Evolutionary conservation across 2,888 invertebrate genomes (phyloP), one percentile per base, ranked within the genome.

Genomic region (Theodoxus fluviatilis): DNA sequence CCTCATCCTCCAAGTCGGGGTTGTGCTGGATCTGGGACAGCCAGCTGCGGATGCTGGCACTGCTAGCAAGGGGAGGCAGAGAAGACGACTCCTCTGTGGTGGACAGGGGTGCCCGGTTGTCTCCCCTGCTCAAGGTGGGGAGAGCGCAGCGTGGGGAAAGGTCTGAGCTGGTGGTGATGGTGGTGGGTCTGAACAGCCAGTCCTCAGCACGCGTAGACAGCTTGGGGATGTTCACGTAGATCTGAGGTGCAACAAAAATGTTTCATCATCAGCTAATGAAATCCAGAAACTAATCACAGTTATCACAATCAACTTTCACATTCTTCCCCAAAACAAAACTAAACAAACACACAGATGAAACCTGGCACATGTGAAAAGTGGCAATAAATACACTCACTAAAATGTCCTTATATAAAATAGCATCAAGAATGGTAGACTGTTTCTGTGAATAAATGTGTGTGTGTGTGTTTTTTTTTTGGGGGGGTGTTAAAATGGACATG

Each of bases 41-140:
- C 85, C 85, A 85, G 63, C 80, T 81, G 70, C 82, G 80, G 69
- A 84, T 80, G 68, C 83, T 83, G 69, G 80, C 76, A 70, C 72
- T 68, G 35, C 68, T 67, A n/a, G 69, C 69, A 57, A 73, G 73
- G 49, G 75, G 37, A 69, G 55, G 43, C 31, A 69, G 71, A 67
- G 40, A 38, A 25, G 67, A 43, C 3, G 9, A 57, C 18, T 37
- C 47, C 37, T 35, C 35, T 12, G 9, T 35, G 1, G 61, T n/a
- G n/a, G 61, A 12, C 55, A 22, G 25, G 22, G 40, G 40, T 18
- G 66, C 43, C 9, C 28, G 31, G 31, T 38, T 12, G 18, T 31
- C 43, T 47, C 55, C 59, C 64, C 3, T 4, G 22, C 72, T 77
- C 28, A 73, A 70, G 6, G 71, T 52, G 33, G 78, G 75, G 63